Evolutionary conservation across 2,113 vertebrate genomes (phyloP).

Genomic region (Misgurnus mizolepis): DNA sequence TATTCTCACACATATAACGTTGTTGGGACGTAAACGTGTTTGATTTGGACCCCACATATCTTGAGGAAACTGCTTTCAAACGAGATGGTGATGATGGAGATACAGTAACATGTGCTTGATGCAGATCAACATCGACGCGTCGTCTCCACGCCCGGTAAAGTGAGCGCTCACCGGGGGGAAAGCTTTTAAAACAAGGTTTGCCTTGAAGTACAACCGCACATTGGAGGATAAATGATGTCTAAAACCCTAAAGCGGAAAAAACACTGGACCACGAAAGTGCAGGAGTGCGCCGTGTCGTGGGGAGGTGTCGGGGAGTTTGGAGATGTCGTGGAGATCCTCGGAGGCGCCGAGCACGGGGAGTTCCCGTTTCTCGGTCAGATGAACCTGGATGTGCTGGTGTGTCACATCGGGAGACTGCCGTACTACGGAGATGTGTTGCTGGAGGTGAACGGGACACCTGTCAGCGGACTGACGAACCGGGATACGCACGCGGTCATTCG

Average conservation of each 20-base stretch:
- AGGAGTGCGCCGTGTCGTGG: conserved; percentile 90
- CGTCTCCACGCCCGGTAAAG: conserved; percentile 23
- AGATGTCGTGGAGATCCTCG: conserved; percentile 79
- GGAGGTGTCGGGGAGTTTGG: conserved; percentile 75
- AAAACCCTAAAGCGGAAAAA: conserved; percentile 94
- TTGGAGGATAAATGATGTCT: conserved; percentile 78
- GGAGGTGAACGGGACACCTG: conserved; percentile 95
- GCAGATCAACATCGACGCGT: conserved; percentile 11
- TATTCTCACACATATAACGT: neutral
- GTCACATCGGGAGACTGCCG: conserved; percentile 82
- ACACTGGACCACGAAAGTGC: conserved; percentile 93
- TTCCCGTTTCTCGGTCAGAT: conserved; percentile 88
- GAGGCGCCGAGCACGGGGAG: conserved; percentile 90
- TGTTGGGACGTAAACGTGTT: neutral
- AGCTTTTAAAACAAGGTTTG: neutral
- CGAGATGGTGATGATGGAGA: neutral
- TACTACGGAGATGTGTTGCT: conserved; percentile 88
- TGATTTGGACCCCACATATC: neutral
- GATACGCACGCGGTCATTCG: conserved; percentile 91
- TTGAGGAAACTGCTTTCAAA: neutral
- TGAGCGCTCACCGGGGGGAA: neutral
- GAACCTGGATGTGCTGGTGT: conserved; percentile 78
- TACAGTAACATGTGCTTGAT: neutral
- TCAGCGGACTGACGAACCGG: conserved; percentile 92
- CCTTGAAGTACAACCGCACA: neutral